Evolutionary conservation across 1,140 invertebrate genomes (phyloP).

Genomic region (Nymphalis io): DNA sequence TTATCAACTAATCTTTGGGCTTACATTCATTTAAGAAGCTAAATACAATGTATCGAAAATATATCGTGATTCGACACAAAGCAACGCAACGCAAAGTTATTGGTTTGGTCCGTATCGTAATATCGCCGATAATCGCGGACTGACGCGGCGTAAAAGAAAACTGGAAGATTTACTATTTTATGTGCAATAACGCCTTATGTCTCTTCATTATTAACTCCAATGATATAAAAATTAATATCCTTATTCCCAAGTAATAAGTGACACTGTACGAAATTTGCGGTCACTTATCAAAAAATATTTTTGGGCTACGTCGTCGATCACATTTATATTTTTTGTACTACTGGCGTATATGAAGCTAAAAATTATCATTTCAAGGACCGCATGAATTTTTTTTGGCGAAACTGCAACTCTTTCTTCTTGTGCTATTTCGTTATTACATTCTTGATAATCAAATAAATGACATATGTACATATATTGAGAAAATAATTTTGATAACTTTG

Average conservation of each 20-base stretch:
- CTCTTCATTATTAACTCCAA: constrained; percentile 3
- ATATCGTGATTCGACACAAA: constrained; percentile 5
- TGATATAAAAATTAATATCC: background rate
- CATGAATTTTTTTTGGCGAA: too few species aligned
- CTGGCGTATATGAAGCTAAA: too few species aligned
- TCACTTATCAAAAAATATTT: background rate
- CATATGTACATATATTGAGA: too few species aligned
- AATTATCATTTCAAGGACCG: too few species aligned
- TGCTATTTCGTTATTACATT: too few species aligned
- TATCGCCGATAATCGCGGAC: constrained; percentile 17
- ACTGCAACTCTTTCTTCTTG: too few species aligned
- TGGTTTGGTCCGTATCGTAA: background rate
- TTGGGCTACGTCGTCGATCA: background rate
- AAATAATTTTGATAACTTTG: background rate
- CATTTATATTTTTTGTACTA: too few species aligned
- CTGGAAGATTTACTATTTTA: constrained; percentile 8
- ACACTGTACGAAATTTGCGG: background rate
- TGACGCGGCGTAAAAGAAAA: constrained; percentile 11
- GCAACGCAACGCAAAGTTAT: constrained; percentile 1
- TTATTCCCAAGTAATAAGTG: background rate
- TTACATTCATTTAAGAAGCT: background rate
- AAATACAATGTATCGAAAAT: background rate
- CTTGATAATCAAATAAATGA: too few species aligned
- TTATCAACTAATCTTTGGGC: background rate
- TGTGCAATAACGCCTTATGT: constrained; percentile 11